phyloP scores from a whole-genome alignment of 2,888 invertebrate genomes.

The Rhimphoctona megacephalus region DNA sequence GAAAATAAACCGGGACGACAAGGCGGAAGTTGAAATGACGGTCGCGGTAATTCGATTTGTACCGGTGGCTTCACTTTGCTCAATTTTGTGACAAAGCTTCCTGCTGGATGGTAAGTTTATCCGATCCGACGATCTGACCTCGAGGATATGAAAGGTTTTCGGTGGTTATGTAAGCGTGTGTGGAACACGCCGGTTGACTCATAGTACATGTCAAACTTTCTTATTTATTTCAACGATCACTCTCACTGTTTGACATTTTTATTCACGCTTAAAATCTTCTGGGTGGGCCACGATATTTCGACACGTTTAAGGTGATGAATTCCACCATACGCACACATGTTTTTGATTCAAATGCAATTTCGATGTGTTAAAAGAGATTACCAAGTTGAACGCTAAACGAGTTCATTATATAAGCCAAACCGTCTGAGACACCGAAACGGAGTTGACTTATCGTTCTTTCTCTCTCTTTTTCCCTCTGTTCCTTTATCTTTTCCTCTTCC shows the following conservation, averaged over 20 bases:
- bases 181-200: conserved; percentile 45
- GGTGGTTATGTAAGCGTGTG: conserved; percentile 5
- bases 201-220: conserved; percentile 22
- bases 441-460: conserved; percentile 48
- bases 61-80: not conserved
- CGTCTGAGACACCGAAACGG: conserved; percentile 9
- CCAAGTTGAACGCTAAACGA: conserved; percentile 9
- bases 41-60: conserved; percentile 29
- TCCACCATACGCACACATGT: not conserved
- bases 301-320: conserved; percentile 17
- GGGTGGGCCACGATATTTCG: conserved; percentile 33
- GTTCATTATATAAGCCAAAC: conserved; percentile 24
- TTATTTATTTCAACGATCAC: conserved; percentile 31
- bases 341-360: not conserved
- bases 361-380: conserved; percentile 13
- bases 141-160: conserved; percentile 15
- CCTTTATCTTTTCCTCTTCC: not conserved
- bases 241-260: conserved; percentile 30
- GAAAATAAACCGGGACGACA: conserved; percentile 16
- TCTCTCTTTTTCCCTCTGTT: conserved; percentile 10
- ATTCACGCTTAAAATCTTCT: conserved; percentile 32
- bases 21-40: conserved; percentile 23
- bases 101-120: conserved; percentile 10
- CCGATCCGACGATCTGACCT: not conserved
- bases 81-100: conserved; percentile 8